Base-by-base conservation (phyloP, 2,797 vertebrate genomes). In the Strix occidentalis region DNA sequence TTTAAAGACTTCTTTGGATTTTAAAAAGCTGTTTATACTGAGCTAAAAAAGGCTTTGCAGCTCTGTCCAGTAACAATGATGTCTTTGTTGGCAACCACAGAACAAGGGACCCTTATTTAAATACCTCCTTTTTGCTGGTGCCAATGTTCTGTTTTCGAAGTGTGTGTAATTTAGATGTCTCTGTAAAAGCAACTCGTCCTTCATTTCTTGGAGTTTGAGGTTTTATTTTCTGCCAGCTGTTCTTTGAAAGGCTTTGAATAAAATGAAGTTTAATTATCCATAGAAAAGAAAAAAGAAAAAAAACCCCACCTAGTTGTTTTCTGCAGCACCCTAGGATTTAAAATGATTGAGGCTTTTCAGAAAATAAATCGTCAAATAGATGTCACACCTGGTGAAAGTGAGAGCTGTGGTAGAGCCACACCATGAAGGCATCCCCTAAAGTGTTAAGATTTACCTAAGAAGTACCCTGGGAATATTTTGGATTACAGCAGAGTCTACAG, bases 221-320 rank as follows among this genome's bases (percentile, higher is more conserved):
- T 61, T 90, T 81, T 93, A 68, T 94, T 94, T 96, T 96, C 90
- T 89, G 54, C 69, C 89, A 96, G 89, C 87, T 95, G 87, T 83
- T 96, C 84, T 95, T 72, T 96, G 89, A 95, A 95, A 95, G 43
- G 64, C 39, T 89, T 95, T 95, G 75, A 94, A 92, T 91, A 91
- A 88, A 89, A 54, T 28, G 50, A 95, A 95, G 76, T 91, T 96
- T 95, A 95, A 95, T 96, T 93, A 95, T 83, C 82, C 54, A 79
- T 63, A 92, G 77, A 63, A 81, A 78, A 90, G 51, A 37, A 83
- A 87, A 81, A 53, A 51, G 18, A 16, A 60, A 23, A 31, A 4
- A 19, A 0, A 0, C 0, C 8, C 6, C 57, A 65, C 57, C 31
- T 79, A 33, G 54, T 77, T 90, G 86, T 83, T 93, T 91, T 79